phyloP scores from a whole-genome alignment of 2,797 vertebrate species.

The Cephalopachus bancanus region DNA sequence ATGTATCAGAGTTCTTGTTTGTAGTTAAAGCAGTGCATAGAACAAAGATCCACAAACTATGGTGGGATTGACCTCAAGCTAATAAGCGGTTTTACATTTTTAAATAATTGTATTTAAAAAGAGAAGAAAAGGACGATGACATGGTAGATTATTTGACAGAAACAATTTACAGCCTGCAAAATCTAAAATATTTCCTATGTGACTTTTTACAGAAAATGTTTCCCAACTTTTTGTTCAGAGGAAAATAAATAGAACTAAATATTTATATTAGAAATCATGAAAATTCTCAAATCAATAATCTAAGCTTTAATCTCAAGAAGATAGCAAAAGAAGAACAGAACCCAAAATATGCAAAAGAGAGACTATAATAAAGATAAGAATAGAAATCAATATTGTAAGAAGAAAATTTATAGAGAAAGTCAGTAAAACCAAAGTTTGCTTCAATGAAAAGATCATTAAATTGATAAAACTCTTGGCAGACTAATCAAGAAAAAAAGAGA shows the following conservation, averaged over 20 bases:
- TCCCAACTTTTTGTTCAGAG: background rate
- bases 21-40: background rate
- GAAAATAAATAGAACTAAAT: slow-evolving; percentile 17
- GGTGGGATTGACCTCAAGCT: background rate
- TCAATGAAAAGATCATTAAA: background rate
- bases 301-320: slow-evolving; percentile 18
- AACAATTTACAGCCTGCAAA: background rate
- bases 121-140: background rate
- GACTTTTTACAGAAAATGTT: slow-evolving; percentile 5
- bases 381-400: background rate
- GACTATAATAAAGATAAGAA: background rate
- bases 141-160: background rate
- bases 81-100: background rate
- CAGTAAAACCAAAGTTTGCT: background rate
- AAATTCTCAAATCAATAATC: background rate
- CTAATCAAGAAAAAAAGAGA: background rate
- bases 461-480: background rate
- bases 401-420: background rate
- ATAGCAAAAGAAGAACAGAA: background rate
- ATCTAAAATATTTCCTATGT: slow-evolving; percentile 39
- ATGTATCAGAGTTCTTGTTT: background rate
- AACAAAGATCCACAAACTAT: background rate
- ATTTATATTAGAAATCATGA: background rate
- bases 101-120: background rate
- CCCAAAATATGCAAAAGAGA: background rate